Percentiles rank a stretch among this genome's conserved stretches.
phyloP scores from a whole-genome alignment of 2,888 invertebrate species.

The Clunio marinus region DNA sequence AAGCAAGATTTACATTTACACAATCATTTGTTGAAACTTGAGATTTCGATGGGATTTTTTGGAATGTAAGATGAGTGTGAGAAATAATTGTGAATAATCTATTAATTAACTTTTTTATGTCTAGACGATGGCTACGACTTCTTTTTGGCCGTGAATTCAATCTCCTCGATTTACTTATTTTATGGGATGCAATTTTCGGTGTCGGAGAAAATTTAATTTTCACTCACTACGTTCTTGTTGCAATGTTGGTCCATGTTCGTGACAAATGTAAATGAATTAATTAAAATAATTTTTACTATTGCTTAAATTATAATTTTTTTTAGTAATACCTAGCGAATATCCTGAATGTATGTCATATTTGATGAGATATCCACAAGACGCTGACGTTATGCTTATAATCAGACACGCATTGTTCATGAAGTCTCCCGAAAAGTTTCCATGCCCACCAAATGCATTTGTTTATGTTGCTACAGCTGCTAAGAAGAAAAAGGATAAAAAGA shows the following conservation, averaged over 20 bases:
- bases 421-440: slow-evolving; percentile 50
- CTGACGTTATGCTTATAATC: slow-evolving; percentile 60
- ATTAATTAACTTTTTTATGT: no score
- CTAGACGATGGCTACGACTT: slow-evolving; percentile 78
- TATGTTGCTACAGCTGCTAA: slow-evolving; percentile 43
- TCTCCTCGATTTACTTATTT: slow-evolving; percentile 66
- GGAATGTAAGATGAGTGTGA: slow-evolving; percentile 65
- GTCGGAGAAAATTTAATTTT: slow-evolving; percentile 57
- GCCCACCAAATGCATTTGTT: slow-evolving; percentile 48
- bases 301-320: slow-evolving; percentile 41
- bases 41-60: slow-evolving; percentile 78
- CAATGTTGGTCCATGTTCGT: slow-evolving; percentile 70
- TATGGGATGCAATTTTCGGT: slow-evolving; percentile 82
- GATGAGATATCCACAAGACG: slow-evolving; percentile 64
- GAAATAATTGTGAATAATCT: slow-evolving; percentile 12
- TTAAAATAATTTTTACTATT: slow-evolving; percentile 9
- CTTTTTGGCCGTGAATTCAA: slow-evolving; percentile 81
- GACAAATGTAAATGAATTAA: slow-evolving; percentile 58
- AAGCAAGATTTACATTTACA: slow-evolving; percentile 60
- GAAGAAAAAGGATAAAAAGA: slow-evolving; percentile 26
- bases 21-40: slow-evolving; percentile 63
- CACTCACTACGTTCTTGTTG: slow-evolving; percentile 67
- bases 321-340: slow-evolving; percentile 62
- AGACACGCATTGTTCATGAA: slow-evolving; percentile 57
- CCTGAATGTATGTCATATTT: slow-evolving; percentile 60